Percentiles rank a stretch among this genome's conserved stretches.
Evolutionary conservation across 1,140 invertebrate genomes (phyloP).

Genomic region (Tetramorium simillimum): DNA sequence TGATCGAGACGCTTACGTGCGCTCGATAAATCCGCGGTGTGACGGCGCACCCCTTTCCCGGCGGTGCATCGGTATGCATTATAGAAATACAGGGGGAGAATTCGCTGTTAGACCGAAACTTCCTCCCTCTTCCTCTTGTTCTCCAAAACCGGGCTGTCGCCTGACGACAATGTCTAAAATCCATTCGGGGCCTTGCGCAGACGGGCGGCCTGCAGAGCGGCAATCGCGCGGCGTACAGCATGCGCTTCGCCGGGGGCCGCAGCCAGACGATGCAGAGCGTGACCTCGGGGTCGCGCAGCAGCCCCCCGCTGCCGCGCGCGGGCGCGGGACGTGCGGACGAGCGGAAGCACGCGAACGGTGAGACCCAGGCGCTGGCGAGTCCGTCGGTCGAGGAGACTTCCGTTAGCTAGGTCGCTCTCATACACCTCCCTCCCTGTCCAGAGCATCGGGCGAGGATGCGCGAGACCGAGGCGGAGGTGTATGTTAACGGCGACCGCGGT

Average conservation of each 20-base stretch:
- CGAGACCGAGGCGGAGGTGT: conserved; percentile 70
- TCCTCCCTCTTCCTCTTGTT: background rate
- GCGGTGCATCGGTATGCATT: background rate
- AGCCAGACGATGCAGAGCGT: conserved; percentile 86
- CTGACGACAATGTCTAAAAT: background rate
- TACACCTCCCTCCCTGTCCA: conserved; percentile 76
- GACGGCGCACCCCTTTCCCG: no score
- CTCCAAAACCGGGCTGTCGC: background rate
- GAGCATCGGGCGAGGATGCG: conserved; percentile 63
- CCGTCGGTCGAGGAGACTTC: conserved; percentile 84
- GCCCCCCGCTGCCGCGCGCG: conserved; percentile 77
- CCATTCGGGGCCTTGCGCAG: conserved; percentile 57
- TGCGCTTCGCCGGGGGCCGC: conserved; percentile 82
- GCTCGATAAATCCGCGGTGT: background rate
- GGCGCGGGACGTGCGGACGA: conserved; percentile 61
- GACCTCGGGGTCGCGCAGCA: conserved; percentile 83
- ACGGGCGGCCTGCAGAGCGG: conserved; percentile 57
- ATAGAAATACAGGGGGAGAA: background rate
- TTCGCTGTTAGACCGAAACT: background rate
- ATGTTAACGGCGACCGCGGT: conserved; percentile 59
- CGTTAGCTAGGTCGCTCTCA: conserved; percentile 81
- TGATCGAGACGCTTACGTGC: background rate
- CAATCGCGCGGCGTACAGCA: conserved; percentile 82
- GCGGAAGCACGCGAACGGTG: conserved; percentile 82
- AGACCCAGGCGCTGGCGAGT: conserved; percentile 79